Base-by-base conservation (phyloP, 1,140 invertebrate genomes). In the Probaryconus sp. region DNA sequence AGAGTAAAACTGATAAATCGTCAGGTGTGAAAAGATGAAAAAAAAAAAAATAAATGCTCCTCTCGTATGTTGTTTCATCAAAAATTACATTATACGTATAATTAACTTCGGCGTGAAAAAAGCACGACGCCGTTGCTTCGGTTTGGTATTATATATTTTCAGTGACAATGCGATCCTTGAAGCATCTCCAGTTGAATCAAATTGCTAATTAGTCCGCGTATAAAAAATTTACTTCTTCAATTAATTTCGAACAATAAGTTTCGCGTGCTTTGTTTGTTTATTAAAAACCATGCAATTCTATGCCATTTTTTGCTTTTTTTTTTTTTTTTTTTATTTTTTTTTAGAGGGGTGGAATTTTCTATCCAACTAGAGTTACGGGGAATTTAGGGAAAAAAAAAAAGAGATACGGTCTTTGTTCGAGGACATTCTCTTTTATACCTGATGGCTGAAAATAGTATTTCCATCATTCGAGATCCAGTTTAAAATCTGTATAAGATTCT, bases 381-480 rank as follows among this genome's bases (percentile, higher is more conserved):
- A n/a, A n/a, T n/a, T n/a, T n/a, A n/a, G n/a, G n/a, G n/a, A n/a
- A n/a, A n/a, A n/a, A n/a, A n/a, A n/a, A n/a, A n/a, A n/a, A n/a
- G n/a, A n/a, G n/a, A n/a, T n/a, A n/a, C n/a, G n/a, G n/a, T n/a
- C n/a, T n/a, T n/a, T n/a, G n/a, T n/a, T n/a, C n/a, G n/a, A n/a
- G n/a, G n/a, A n/a, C n/a, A n/a, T n/a, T n/a, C n/a, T n/a, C n/a
- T n/a, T n/a, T n/a, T n/a, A n/a, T 84, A 91, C 90, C 83, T 89
- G 83, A 63, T 88, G 84, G 76, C 85, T 88, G 17, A 89, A 83
- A 10, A 90, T 87, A 1, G 90, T 88, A 47, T 85, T 64, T 16
- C 84, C 79, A 28, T 88, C 80, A 43, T 80, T 83, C 1, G 91
- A 65, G 43, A 91, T 84, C 20, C 79, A 79, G 78, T 89, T 88